Conservation (phyloP, 1,140 invertebrate species). For the Arion vulgaris region DNA sequence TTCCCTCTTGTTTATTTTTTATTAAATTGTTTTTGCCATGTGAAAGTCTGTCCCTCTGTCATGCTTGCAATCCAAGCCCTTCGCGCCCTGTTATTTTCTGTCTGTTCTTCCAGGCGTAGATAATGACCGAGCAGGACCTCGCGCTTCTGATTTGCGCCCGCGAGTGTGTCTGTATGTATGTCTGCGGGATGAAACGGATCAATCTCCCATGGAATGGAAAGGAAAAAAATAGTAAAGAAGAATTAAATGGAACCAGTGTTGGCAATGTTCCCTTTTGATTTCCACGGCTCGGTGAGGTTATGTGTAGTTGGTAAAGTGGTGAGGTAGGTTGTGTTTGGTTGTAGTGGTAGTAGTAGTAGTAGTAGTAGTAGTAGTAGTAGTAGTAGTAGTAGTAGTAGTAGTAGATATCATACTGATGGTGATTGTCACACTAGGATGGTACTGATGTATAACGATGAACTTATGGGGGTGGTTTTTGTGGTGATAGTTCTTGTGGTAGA, state of each 20-base stretch:
- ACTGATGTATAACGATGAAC: too few species aligned
- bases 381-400: too few species aligned
- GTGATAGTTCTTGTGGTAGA: too few species aligned
- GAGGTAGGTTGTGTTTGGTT: too few species aligned
- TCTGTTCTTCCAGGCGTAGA: conserved; percentile 7
- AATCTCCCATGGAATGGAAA: neutral
- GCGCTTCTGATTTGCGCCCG: neutral
- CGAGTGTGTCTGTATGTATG: neutral
- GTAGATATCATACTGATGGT: too few species aligned
- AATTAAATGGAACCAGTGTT: too few species aligned
- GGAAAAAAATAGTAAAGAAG: neutral
- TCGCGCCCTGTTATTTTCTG: conserved; percentile 1
- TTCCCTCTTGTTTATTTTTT: too few species aligned
- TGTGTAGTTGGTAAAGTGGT: neutral
- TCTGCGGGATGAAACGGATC: neutral
- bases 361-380: too few species aligned
- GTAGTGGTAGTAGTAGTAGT: too few species aligned
- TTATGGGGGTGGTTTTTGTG: too few species aligned
- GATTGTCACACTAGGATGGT: too few species aligned
- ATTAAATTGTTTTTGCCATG: too few species aligned
- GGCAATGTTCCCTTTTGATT: neutral
- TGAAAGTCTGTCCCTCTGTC: neutral
- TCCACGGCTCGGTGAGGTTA: neutral
- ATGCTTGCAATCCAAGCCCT: neutral
- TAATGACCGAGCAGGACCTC: conserved; percentile 12